Evolutionary conservation across 64 coral and sea anemone species (phyloP).

Genomic region (Platygyra sinensis): DNA sequence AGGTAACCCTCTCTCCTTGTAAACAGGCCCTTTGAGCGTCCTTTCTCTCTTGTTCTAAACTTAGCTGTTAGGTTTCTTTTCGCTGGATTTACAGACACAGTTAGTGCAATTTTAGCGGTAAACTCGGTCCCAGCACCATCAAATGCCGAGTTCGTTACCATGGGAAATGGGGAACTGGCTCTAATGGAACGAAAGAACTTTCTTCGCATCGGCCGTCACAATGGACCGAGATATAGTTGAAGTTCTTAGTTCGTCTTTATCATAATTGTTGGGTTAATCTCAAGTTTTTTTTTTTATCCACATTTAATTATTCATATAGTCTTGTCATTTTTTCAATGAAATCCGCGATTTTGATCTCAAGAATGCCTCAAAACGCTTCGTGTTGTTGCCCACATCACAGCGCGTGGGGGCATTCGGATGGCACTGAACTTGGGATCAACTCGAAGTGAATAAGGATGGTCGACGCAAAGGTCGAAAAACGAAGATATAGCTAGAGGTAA

Average conservation of each 20-base stretch:
- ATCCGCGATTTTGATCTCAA: background rate
- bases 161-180: constrained; percentile 50
- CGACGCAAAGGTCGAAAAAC: constrained; percentile 11
- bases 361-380: constrained; percentile 19
- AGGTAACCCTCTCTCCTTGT: too few relatives aligned
- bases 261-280: constrained; percentile 8
- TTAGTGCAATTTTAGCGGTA: constrained; percentile 24
- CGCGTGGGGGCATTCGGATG: constrained; percentile 37
- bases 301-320: background rate
- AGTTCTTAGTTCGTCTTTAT: too few relatives aligned
- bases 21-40: too few relatives aligned
- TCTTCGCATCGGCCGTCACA: constrained; percentile 8
- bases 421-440: constrained; percentile 1
- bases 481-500: constrained; percentile 49
- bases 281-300: background rate
- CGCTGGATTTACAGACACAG: too few relatives aligned
- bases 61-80: too few relatives aligned
- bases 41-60: too few relatives aligned
- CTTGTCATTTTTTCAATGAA: background rate
- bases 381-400: constrained; percentile 28
- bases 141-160: background rate
- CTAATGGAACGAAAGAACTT: background rate
- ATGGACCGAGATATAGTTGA: background rate
- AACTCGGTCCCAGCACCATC: constrained; percentile 13
- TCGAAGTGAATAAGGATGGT: constrained; percentile 8